Percentiles rank a stretch among this genome's conserved stretches.
Conservation (phyloP, 2,797 vertebrate genomes). For the Eulemur rubriventer region DNA sequence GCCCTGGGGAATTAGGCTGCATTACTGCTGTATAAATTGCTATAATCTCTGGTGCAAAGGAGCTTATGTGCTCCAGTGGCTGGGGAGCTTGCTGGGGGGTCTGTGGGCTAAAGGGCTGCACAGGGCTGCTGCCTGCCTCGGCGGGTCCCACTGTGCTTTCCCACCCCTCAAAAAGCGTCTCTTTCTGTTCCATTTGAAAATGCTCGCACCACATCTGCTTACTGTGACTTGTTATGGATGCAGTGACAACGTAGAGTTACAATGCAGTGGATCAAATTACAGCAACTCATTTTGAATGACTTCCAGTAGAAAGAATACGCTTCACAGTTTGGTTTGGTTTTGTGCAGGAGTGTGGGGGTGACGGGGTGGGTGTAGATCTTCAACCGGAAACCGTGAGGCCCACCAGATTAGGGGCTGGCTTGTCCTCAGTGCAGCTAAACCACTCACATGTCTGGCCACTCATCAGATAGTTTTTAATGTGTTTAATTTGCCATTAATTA, state of each 20-base stretch:
- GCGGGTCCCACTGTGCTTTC: not conserved
- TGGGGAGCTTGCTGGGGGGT: not conserved
- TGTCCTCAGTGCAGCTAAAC: not conserved
- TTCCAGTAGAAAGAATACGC: conserved; percentile 24
- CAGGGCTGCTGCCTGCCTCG: not conserved
- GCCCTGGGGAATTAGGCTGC: not conserved
- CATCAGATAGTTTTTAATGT: not conserved
- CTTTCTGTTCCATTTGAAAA: conserved; percentile 17
- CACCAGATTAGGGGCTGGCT: not conserved
- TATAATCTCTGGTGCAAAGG: conserved; percentile 55
- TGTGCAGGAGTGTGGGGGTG: not conserved
- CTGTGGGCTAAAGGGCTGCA: not conserved
- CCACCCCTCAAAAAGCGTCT: not conserved
- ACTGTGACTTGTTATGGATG: conserved; percentile 1
- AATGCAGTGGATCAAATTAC: not conserved
- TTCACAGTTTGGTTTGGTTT: not conserved
- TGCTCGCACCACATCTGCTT: not conserved
- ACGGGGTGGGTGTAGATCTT: not conserved
- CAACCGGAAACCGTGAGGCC: not conserved
- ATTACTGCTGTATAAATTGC: not conserved
- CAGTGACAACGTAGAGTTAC: not conserved
- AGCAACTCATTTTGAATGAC: not conserved
- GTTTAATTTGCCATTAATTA: not conserved
- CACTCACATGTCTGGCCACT: fast-evolving
- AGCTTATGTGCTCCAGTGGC: conserved; percentile 10